Evolutionary conservation across 2,888 invertebrate genomes (phyloP).

Genomic region (Drosophila robusta): DNA sequence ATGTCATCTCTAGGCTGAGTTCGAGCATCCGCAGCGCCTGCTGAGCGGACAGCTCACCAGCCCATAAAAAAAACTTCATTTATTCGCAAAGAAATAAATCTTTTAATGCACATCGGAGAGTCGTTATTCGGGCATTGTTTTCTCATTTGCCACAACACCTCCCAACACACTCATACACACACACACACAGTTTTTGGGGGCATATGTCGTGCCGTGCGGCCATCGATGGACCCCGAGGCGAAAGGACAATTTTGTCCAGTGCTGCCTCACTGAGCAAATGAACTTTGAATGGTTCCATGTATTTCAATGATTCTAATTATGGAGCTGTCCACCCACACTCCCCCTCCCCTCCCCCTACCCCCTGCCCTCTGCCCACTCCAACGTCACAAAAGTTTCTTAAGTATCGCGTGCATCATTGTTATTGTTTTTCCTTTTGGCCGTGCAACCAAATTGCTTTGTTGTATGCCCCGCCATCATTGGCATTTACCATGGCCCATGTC

Average conservation of each 20-base stretch:
- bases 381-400: conserved; percentile 68
- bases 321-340: conserved; percentile 34
- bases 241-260: conserved; percentile 50
- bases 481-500: conserved; percentile 10
- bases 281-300: conserved; percentile 61
- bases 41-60: conserved; percentile 27
- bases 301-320: conserved; percentile 79
- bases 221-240: conserved; percentile 44
- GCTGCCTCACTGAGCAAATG: conserved; percentile 49
- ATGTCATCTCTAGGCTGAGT: neutral
- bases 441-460: conserved; percentile 60
- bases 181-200: neutral
- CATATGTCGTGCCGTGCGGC: conserved; percentile 55
- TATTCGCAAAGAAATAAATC: conserved; percentile 74
- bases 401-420: conserved; percentile 78
- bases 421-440: conserved; percentile 60
- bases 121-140: conserved; percentile 77
- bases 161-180: conserved; percentile 25
- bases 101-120: conserved; percentile 77
- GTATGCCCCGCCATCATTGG: conserved; percentile 35
- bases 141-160: conserved; percentile 77
- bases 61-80: conserved; percentile 75
- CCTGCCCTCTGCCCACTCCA: neutral
- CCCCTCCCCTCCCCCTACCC: no score
- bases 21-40: conserved; percentile 8